Evolutionary conservation across 2,113 vertebrate species (phyloP), one percentile per base, ranked within the genome.

Genomic region (Panthera uncia): DNA sequence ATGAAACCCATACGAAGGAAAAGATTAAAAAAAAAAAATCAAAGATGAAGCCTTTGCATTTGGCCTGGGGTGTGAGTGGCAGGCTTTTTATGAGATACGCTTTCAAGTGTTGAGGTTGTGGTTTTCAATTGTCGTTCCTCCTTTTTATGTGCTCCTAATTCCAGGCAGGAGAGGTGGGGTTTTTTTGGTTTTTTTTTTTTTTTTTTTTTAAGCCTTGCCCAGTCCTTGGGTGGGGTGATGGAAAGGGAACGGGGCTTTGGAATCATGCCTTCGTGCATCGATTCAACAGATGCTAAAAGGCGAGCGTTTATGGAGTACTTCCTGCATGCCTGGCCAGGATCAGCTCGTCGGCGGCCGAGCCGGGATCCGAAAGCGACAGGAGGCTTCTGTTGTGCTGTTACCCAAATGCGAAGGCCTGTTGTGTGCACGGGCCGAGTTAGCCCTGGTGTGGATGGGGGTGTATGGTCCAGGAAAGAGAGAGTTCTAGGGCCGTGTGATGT

Each of bases 231-330:
- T 36, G 88, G 31, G 18, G 57, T 4, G 13, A 7, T 0, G 33
- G 79, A 7, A 25, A 48, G 52, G 25, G 16, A 1, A 0, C 0
- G 3, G 6, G 19, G 74, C 25, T 61, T 36, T 38, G 73, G 88
- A 63, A 16, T 13, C 31, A 5, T 0, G 1, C 10, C 0, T 1
- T 12, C 15, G 0, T 25, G 2, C 31, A 0, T 36, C 14, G 4
- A 0, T 15, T 7, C 3, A 1, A 11, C 52, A 33, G 83, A 52
- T 4, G 38, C 48, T 13, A 0, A 33, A 33, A 45, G 31, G 50
- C 69, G 2, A 0, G 23, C 3, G 0, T 31, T 9, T 7, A 1
- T 21, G 0, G 15, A 33, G 50, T 0, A 13, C 63, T 3, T 27
- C 1, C 76, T 10, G 66, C 7, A 0, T 0, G 23, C 50, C 7